These are phyloP conservation scores for Caenorhabditis parvicauda DNA, from an alignment of 2,888 invertebrate species.

Conservation along the genomic window DNA sequence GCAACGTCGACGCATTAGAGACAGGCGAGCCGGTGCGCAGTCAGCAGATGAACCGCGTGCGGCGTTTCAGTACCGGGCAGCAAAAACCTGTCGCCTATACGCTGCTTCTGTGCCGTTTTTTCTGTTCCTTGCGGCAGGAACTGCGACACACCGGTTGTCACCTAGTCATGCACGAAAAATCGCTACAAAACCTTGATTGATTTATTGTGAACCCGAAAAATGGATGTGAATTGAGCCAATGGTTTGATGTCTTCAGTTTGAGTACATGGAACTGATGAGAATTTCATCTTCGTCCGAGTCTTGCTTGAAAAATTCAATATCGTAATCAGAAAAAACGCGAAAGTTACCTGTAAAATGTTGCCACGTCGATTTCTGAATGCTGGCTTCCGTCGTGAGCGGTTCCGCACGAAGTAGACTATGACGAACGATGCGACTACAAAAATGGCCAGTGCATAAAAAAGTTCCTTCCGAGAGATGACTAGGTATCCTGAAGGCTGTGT, in stretches of 20 bases:
- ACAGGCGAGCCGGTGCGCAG: too few species aligned
- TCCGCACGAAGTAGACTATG: constrained; percentile 21
- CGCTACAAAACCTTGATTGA: too few species aligned
- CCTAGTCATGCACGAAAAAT: too few species aligned
- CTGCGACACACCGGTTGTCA: too few species aligned
- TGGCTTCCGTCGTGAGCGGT: constrained; percentile 17
- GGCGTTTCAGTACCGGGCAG: too few species aligned
- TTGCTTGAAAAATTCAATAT: constrained; percentile 16
- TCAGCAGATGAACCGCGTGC: too few species aligned
- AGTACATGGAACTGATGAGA: constrained; percentile 57
- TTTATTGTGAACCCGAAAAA: not conserved
- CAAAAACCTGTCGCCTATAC: too few species aligned
- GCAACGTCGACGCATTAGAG: too few species aligned
- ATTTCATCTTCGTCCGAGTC: constrained; percentile 58
- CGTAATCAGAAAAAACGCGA: not conserved
- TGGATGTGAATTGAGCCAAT: not conserved
- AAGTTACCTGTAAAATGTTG: constrained; percentile 11
- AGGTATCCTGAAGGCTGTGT: constrained; percentile 10
- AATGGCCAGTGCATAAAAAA: constrained; percentile 13
- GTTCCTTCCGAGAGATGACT: constrained; percentile 7
- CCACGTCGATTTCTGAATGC: constrained; percentile 35
- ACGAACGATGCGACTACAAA: constrained; percentile 18
- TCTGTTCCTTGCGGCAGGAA: too few species aligned
- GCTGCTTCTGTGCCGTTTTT: too few species aligned
- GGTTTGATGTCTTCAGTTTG: constrained; percentile 12